Conservation (phyloP, 1,140 invertebrate genomes). For the Melipona quadrifasciata region DNA sequence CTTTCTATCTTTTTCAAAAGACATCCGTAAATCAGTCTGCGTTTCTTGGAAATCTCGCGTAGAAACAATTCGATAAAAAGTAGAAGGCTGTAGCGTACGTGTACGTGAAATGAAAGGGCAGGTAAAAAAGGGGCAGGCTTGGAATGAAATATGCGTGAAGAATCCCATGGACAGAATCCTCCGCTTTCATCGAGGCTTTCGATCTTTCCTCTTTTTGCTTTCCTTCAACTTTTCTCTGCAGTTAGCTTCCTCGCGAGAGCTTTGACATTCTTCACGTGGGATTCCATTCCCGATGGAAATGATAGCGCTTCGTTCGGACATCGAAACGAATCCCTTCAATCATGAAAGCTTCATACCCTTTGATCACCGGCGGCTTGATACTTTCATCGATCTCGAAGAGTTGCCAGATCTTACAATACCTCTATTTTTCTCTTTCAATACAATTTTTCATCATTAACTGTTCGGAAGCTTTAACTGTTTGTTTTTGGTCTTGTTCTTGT, state of each 20-base stretch:
- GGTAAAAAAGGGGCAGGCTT: no score
- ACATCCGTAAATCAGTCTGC: no score
- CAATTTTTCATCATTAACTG: conserved; percentile 38
- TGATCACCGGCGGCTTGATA: conserved; percentile 20
- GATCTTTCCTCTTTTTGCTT: background rate
- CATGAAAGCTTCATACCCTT: conserved; percentile 14
- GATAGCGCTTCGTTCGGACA: conserved; percentile 16
- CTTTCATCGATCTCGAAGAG: conserved; percentile 13
- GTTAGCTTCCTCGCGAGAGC: background rate
- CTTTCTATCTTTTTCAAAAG: no score
- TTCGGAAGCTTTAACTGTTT: background rate
- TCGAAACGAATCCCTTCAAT: conserved; percentile 23
- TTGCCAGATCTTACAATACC: background rate
- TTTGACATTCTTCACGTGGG: conserved; percentile 1
- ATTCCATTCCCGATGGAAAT: conserved; percentile 11
- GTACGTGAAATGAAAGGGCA: background rate
- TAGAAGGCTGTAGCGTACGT: background rate
- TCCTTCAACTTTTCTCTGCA: background rate
- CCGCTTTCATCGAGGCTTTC: conserved; percentile 15
- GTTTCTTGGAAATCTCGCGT: no score
- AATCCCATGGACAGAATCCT: background rate
- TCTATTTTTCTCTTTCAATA: background rate
- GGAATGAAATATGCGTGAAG: conserved; percentile 1
- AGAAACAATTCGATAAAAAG: background rate
- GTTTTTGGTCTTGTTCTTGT: background rate